Evolutionary conservation across 2,797 vertebrate genomes (phyloP), one percentile per base, ranked within the genome.

Genomic region (Pangasius mekongensis): DNA sequence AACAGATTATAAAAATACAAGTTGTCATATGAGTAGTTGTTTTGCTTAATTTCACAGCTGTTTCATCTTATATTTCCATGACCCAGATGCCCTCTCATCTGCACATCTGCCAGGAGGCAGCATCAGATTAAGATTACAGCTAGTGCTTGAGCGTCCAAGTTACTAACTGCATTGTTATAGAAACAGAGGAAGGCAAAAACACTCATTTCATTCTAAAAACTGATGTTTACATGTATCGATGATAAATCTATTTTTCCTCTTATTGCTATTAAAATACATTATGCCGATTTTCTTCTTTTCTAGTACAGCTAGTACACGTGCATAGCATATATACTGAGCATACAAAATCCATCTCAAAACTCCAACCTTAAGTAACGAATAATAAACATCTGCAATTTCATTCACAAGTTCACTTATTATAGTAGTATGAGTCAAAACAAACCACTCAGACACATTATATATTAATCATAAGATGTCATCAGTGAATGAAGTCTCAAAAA

Each of bases 101-200:
- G 60, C 73, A 56, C 33, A 33, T 85, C 87, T 88, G 73, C 62
- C 60, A 80, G 36, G 27, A 69, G 49, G 49, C 49, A 77, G 64
- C 73, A 85, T 76, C 27, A 77, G 24, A 84, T 84, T 33, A 49
- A 80, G 64, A 85, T 77, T 83, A 64, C n/a, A 83, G 47, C 83
- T 33, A 71, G 52, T 18, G 64, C 22, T 47, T 71, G 20, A n/a
- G 84, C 60, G 67, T 71, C n/a, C 13, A 36, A 71, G 49, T 83
- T 83, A 83, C 27, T n/a, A 64, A 83, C 39, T 83, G 81, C 24
- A 43, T n/a, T 62, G 54, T 62, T 82, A 27, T 43, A 43, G 80
- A 83, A 83, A 49, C 0, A 47, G 24, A n/a, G 5, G 14, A 83
- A 58, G 30, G 20, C 9, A 64, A 83, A 64, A 47, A 43, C 22